A percentile compares a stretch with the other conserved stretches of the same genome.
Conservation (phyloP, 2,797 vertebrate species). For the Odontamblyopus rebecca region DNA sequence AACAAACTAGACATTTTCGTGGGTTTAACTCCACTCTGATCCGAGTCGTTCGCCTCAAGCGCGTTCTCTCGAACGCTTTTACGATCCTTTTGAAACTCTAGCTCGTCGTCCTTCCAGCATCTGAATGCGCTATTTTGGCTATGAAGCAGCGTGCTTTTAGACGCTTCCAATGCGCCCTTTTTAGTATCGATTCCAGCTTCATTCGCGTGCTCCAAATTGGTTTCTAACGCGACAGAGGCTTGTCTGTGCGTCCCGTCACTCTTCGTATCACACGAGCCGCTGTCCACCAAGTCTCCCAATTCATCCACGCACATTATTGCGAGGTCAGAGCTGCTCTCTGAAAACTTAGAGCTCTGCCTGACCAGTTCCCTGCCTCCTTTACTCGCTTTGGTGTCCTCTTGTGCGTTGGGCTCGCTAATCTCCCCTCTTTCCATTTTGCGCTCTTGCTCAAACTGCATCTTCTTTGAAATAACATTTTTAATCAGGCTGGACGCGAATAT, state of each 20-base stretch:
- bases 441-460: conserved; percentile 96
- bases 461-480: conserved; percentile 96
- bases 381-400: conserved; percentile 60
- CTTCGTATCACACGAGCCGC: conserved; percentile 78
- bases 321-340: conserved; percentile 82
- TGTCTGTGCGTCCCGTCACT: conserved; percentile 61
- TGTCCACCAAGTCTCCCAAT: conserved; percentile 73
- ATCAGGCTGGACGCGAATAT: conserved; percentile 91
- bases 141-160: conserved; percentile 85
- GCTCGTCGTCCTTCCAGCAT: conserved; percentile 89
- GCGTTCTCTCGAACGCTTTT: conserved; percentile 71
- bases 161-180: conserved; percentile 83
- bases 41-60: conserved; percentile 65
- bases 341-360: conserved; percentile 82
- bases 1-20: conserved; percentile 95
- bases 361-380: conserved; percentile 67
- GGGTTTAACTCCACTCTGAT: conserved; percentile 65
- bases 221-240: conserved; percentile 51
- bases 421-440: conserved; percentile 97
- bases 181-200: conserved; percentile 83
- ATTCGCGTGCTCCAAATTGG: conserved; percentile 60
- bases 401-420: conserved; percentile 77
- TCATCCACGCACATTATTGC: conserved; percentile 80
- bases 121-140: conserved; percentile 98
- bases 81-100: conserved; percentile 81